Evolutionary conservation across 2,797 vertebrate species (phyloP).

Genomic region (Chrysocyon brachyurus): DNA sequence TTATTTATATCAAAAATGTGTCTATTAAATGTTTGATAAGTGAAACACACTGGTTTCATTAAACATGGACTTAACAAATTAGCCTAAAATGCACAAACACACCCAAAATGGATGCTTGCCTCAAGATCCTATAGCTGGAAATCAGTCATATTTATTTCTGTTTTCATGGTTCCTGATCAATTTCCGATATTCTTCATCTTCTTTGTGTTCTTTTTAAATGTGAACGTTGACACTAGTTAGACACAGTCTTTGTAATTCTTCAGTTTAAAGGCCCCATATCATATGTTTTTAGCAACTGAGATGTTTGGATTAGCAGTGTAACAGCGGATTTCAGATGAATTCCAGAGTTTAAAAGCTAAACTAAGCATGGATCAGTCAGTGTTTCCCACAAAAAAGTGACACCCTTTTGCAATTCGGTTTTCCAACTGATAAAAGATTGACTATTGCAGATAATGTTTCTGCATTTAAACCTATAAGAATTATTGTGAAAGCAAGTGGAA

Average conservation of each 20-base stretch:
- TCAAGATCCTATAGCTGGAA: background rate
- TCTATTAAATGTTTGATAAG: background rate
- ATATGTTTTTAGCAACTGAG: slow-evolving; percentile 73
- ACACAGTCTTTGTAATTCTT: slow-evolving; percentile 1
- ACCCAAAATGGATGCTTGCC: slow-evolving; percentile 10
- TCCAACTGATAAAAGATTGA: slow-evolving; percentile 79
- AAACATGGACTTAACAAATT: slow-evolving; percentile 1
- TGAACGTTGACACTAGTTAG: background rate
- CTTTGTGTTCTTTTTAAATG: background rate
- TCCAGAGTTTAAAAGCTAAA: slow-evolving; percentile 83
- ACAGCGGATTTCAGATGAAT: slow-evolving; percentile 75
- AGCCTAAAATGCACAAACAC: slow-evolving; percentile 25
- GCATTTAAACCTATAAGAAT: slow-evolving; percentile 86
- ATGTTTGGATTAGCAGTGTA: slow-evolving; percentile 68
- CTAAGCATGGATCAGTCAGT: slow-evolving; percentile 78
- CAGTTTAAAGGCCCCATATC: background rate
- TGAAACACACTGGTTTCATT: slow-evolving; percentile 25
- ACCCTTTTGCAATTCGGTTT: slow-evolving; percentile 78
- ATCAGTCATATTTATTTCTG: background rate
- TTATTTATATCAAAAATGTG: background rate
- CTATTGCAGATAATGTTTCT: slow-evolving; percentile 84
- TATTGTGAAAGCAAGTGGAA: slow-evolving; percentile 87
- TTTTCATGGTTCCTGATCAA: background rate
- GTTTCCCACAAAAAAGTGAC: slow-evolving; percentile 79
- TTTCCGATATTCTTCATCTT: background rate